Base-by-base conservation (phyloP, 2,113 vertebrate species). In the Triplophysa tibetana region DNA sequence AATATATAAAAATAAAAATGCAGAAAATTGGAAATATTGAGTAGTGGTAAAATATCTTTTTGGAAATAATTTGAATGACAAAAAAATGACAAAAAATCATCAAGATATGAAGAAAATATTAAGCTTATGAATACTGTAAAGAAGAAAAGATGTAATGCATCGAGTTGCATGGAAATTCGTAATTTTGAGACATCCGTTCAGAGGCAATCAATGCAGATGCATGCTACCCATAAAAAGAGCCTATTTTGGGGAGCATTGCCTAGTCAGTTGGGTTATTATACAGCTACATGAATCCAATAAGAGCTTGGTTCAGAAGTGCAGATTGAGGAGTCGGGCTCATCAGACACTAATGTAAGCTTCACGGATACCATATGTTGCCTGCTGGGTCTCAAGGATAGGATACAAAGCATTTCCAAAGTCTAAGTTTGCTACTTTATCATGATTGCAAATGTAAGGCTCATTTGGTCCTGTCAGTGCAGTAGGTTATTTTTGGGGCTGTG, bases 181-280 rank as follows among this genome's bases (percentile, higher is more conserved):
- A 24, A 12, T 79, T 67, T 64, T 19, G n/a, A 52, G 58, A 41
- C 8, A 12, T 11, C 67, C 41, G 29, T 33, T 72, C 16, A 62
- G 17, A 1, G 67, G 24, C 78, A 79, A 79, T 79, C 68, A 72
- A 68, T 21, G 1, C 19, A 14, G 41, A 19, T 19, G 58, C 67
- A 8, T 61, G 41, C 67, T 33, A 23, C 2, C 10, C 56, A 11
- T 75, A 33, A 26, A 62, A n/a, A 50, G 11, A 2, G 45, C 54
- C 56, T 70, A 72, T 69, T 38, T 45, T 7, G 54, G 24, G 54
- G 11, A 48, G 54, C 38, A 13, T 48, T 78, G 7, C n/a, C n/a
- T 48, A 58, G 19, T 58, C 54, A 21, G 54, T 24, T 13, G 61
- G 45, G 21, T 69, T 69, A 21, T 24, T 63, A 11, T 63, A 11